phyloP scores from a whole-genome alignment of 2,113 vertebrate genomes.

The Phaethornis superciliosus region DNA sequence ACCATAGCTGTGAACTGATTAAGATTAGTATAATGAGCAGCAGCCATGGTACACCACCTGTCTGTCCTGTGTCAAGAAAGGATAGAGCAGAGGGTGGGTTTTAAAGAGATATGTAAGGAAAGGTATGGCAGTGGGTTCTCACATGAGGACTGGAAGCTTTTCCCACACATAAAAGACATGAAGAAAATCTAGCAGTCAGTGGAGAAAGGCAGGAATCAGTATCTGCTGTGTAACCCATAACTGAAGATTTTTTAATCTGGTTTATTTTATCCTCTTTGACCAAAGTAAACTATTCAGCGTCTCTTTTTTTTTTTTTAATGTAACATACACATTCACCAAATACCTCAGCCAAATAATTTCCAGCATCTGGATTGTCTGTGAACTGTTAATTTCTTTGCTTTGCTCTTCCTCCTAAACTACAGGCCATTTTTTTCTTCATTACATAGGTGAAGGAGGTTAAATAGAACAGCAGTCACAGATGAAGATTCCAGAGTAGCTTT shows the following conservation, averaged over 20 bases:
- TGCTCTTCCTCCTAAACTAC: background rate
- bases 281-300: fast-evolving
- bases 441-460: background rate
- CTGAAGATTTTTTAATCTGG: background rate
- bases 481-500: background rate
- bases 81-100: background rate
- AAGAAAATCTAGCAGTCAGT: background rate
- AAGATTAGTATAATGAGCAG: slow-evolving; percentile 3
- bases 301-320: background rate
- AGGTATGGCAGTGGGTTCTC: background rate
- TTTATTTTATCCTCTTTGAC: background rate
- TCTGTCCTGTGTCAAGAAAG: background rate
- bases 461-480: background rate
- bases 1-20: background rate
- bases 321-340: background rate
- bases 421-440: background rate
- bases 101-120: background rate
- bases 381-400: background rate
- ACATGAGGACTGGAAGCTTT: background rate
- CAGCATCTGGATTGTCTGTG: background rate
- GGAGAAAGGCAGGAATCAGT: background rate
- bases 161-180: background rate
- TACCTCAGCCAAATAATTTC: background rate
- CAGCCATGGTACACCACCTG: background rate
- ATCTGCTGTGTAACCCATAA: background rate